Conservation (phyloP, 2,888 invertebrate genomes). For the Dendrolimus houi region DNA sequence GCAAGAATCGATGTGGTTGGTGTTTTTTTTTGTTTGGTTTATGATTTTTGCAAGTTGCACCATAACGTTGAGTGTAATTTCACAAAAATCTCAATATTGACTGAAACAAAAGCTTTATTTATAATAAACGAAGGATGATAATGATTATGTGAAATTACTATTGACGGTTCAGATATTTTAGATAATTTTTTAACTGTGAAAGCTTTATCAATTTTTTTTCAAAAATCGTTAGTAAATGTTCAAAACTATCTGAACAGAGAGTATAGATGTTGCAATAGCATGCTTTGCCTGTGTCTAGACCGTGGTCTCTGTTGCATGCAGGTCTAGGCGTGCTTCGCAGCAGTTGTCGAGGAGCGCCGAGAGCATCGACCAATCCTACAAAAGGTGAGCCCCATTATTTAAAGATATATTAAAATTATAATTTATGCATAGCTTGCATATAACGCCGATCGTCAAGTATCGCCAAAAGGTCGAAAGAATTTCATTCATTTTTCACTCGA, state of each 20-base stretch:
- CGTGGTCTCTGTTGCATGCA: constrained; percentile 78
- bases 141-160: no score
- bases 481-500: constrained; percentile 2
- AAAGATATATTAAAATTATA: background rate
- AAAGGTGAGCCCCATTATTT: constrained; percentile 63
- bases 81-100: background rate
- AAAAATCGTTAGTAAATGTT: constrained; percentile 8
- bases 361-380: constrained; percentile 77
- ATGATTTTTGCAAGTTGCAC: constrained; percentile 8
- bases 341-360: constrained; percentile 83
- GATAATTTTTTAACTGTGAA: no score
- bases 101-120: no score
- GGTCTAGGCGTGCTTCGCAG: constrained; percentile 92
- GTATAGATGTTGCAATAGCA: constrained; percentile 35
- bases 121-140: no score
- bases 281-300: constrained; percentile 68
- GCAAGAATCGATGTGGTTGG: constrained; percentile 41
- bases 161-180: no score
- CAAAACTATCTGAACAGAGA: constrained; percentile 33
- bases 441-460: background rate
- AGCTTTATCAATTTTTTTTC: no score
- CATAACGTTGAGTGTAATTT: background rate
- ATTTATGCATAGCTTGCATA: background rate
- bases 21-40: constrained; percentile 29
- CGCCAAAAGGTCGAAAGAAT: background rate